Base-by-base conservation (phyloP, 2,888 invertebrate species). In the Troides oblongomaculatus region DNA sequence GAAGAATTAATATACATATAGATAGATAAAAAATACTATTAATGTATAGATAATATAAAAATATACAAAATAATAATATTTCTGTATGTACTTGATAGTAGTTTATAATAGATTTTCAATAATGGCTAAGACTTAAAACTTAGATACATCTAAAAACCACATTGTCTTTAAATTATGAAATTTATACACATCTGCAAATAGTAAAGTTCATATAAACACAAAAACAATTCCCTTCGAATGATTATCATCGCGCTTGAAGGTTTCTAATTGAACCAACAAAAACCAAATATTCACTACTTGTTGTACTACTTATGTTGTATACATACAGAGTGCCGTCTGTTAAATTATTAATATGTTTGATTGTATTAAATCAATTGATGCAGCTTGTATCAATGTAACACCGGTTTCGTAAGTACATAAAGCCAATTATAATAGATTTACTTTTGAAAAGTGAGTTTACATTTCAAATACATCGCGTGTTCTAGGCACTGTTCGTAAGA, bases 401-500 rank as follows among this genome's bases (percentile, higher is more conserved):
- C 43, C n/a, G 74, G 74, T 79, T 81, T 84, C 74, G 74, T 91
- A 92, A 92, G 91, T 92, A 92, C 91, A 85, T 80, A 66, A 70
- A 86, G 89, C 91, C 90, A 90, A 90, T 90, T 81, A 82, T 71
- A 73, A 77, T 79, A 81, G 23, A 57, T 57, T 63, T 66, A 83
- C 81, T 86, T 84, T 79, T 77, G 75, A 76, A 72, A 71, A 68
- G 68, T 66, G 66, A 74, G 76, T 77, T 79, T 77, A 81, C 76
- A 75, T 76, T 78, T 76, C 74, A 75, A 80, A 81, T 77, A 75
- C 72, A 87, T 87, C 92, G 92, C 92, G 92, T 92, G 92, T 91
- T 91, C 92, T 87, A 90, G 82, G 83, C 88, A 86, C 81, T 82
- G 82, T 84, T 80, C 82, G 81, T 84, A 81, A 81, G 77, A 78